Conservation (phyloP, 2,797 vertebrate species). For the Crenichthys baileyi region DNA sequence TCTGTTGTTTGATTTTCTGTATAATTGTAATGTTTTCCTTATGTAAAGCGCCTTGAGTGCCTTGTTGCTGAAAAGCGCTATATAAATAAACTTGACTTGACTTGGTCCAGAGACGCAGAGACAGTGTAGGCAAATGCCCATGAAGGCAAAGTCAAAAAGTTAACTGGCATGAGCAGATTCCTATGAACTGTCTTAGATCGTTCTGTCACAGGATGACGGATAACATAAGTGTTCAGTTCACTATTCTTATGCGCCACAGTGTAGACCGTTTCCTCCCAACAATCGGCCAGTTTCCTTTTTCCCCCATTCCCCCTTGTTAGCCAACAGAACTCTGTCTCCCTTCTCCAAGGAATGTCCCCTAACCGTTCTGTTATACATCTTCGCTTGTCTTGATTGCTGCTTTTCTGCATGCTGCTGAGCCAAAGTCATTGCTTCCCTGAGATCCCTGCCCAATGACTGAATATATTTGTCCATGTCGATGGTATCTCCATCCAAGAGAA, state of each 20-base stretch:
- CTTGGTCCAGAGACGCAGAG: no score
- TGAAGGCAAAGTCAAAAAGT: neutral
- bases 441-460: neutral
- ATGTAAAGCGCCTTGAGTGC: no score
- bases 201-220: neutral
- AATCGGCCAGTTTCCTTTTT: neutral
- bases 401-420: neutral
- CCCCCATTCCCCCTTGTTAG: neutral
- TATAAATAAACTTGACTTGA: no score
- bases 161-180: slow-evolving; percentile 9
- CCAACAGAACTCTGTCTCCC: neutral
- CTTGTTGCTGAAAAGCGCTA: no score
- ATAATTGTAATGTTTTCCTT: no score
- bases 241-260: neutral
- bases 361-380: neutral
- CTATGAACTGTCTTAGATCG: neutral
- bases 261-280: neutral
- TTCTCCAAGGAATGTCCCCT: neutral
- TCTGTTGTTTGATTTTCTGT: no score
- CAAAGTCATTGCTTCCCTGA: neutral
- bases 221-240: slow-evolving; percentile 3
- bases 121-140: no score
- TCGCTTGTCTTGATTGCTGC: neutral
- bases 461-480: neutral
- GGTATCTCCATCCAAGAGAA: neutral